A percentile compares a stretch with the other conserved stretches of the same genome.
Conservation (phyloP, 2,113 vertebrate species). For the Cnemophilus loriae region DNA sequence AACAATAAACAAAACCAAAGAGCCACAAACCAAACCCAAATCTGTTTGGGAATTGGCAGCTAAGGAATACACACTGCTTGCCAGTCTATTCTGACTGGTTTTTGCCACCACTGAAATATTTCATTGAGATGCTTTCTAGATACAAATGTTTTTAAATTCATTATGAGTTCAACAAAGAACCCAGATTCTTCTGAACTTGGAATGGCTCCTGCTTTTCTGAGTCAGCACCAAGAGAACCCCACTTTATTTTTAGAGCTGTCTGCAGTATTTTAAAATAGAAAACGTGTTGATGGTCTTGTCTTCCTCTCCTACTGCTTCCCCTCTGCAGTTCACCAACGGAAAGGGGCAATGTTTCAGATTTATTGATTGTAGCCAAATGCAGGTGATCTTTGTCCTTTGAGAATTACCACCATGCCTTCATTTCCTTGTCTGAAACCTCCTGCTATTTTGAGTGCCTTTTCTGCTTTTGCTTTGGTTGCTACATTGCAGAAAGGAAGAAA, state of each 20-base stretch:
- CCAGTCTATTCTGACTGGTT: neutral
- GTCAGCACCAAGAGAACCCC: neutral
- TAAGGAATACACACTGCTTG: neutral
- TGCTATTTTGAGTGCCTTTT: neutral
- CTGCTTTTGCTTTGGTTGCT: neutral
- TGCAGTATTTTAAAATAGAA: neutral
- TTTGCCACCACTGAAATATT: slow-evolving; percentile 14
- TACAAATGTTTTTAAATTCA: neutral
- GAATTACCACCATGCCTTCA: neutral
- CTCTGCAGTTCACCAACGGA: neutral
- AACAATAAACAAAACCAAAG: neutral
- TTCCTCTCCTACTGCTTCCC: neutral
- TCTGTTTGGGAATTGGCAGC: neutral
- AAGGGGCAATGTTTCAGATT: neutral
- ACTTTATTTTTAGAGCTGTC: neutral
- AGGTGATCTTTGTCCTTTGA: slow-evolving; percentile 15
- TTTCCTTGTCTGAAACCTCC: neutral
- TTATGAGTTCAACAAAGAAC: neutral
- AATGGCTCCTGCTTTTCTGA: neutral
- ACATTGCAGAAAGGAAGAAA: neutral
- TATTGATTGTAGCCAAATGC: neutral
- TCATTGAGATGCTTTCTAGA: slow-evolving; percentile 20
- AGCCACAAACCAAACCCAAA: slow-evolving; percentile 1
- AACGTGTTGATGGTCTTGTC: neutral
- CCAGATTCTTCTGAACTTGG: neutral